These are phyloP conservation scores for Paracentrotus lividus DNA, from an alignment of 53 echinoderm and acorn worm genomes.

Conservation along the genomic window DNA sequence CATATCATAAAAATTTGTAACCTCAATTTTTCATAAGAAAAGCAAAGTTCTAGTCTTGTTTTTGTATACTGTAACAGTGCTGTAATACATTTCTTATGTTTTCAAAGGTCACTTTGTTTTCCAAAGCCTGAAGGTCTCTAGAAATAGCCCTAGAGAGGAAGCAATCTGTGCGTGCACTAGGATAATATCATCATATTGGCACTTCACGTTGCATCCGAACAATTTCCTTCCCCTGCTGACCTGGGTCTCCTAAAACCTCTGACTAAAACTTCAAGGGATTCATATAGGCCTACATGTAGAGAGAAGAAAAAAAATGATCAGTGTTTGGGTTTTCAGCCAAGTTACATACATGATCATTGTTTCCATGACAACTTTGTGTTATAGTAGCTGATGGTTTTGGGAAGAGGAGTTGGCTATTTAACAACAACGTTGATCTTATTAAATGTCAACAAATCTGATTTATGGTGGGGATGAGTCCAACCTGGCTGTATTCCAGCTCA, in stretches of 20 bases:
- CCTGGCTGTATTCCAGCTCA: too few species aligned
- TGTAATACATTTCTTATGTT: too few species aligned
- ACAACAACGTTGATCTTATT: not conserved
- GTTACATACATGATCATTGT: not conserved
- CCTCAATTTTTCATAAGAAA: too few species aligned
- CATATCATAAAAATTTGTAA: too few species aligned
- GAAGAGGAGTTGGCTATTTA: not conserved
- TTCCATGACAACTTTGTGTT: not conserved
- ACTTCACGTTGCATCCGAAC: constrained; percentile 4
- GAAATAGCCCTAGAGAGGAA: not conserved
- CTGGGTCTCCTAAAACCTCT: not conserved
- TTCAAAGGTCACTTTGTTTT: not conserved
- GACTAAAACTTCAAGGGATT: not conserved
- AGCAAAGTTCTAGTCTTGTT: too few species aligned
- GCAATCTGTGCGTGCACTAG: not conserved
- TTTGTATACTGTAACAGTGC: too few species aligned
- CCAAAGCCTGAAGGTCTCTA: not conserved
- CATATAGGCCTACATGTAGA: too few species aligned
- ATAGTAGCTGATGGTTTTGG: not conserved
- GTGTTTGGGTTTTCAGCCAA: not conserved
- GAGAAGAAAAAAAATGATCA: not conserved
- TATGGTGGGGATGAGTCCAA: too few species aligned
- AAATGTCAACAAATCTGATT: not conserved
- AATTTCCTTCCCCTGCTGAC: constrained; percentile 20
- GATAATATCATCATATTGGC: constrained; percentile 30